These are phyloP conservation scores for Rhodinocichla rosea DNA, from an alignment of 2,113 vertebrate species.

Conservation along the genomic window DNA sequence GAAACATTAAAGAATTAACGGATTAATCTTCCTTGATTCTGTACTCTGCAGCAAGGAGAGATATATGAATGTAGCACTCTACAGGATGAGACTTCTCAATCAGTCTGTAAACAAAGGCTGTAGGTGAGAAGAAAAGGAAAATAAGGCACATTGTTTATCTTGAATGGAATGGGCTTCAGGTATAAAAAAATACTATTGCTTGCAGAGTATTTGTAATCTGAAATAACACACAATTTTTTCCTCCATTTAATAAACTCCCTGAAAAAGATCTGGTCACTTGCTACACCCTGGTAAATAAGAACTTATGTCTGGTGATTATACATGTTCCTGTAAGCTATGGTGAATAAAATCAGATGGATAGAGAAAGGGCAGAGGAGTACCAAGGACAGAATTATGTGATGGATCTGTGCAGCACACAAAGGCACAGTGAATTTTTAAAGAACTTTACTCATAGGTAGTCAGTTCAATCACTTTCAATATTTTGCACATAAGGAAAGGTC, in stretches of 20 bases:
- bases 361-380: background rate
- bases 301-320: background rate
- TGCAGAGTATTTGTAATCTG: background rate
- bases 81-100: background rate
- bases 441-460: background rate
- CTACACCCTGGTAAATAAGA: background rate
- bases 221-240: background rate
- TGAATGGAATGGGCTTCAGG: background rate
- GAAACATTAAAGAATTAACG: background rate
- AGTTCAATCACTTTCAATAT: background rate
- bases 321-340: background rate
- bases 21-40: background rate
- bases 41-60: background rate
- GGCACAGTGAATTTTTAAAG: background rate
- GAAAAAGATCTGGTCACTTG: background rate
- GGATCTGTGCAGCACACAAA: background rate
- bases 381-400: background rate
- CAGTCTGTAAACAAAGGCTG: background rate
- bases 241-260: background rate
- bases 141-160: background rate
- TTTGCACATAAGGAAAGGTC: background rate
- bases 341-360: background rate
- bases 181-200: background rate
- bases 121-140: background rate
- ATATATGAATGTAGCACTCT: background rate